phyloP scores from a whole-genome alignment of 2,113 vertebrate species.

The Orycteropus afer region DNA sequence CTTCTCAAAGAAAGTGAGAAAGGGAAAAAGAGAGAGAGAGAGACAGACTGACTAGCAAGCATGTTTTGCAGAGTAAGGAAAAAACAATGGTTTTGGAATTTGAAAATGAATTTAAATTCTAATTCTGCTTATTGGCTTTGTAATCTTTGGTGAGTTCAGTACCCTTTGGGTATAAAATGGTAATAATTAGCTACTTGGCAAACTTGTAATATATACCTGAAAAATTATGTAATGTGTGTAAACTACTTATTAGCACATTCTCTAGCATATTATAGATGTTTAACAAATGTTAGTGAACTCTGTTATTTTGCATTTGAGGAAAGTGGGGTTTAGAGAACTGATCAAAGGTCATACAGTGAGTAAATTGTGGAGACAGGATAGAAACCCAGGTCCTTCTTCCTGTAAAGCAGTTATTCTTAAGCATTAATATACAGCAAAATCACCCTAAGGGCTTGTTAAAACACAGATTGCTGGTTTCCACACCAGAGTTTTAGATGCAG shows the following conservation, averaged over 20 bases:
- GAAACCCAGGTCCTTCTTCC: neutral
- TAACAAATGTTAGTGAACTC: neutral
- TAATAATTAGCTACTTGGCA: neutral
- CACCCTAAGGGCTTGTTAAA: neutral
- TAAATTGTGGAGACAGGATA: neutral
- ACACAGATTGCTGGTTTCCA: neutral
- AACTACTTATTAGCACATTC: neutral
- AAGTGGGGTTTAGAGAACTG: slow-evolving; percentile 30
- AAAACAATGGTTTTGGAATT: slow-evolving; percentile 7
- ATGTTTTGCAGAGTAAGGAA: slow-evolving; percentile 26
- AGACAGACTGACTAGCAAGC: neutral
- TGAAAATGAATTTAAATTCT: slow-evolving; percentile 36
- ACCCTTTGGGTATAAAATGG: neutral
- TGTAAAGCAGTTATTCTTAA: neutral
- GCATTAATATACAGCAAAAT: neutral
- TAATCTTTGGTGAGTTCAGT: neutral
- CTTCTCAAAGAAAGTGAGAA: neutral
- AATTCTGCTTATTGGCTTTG: neutral
- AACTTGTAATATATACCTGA: neutral
- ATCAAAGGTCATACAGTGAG: neutral
- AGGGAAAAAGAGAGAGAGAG: neutral
- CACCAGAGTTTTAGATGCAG: neutral
- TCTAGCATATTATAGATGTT: neutral
- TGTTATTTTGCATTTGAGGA: neutral
- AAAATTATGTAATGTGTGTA: neutral